A percentile compares a stretch with the other conserved stretches of the same genome.
Evolutionary conservation across 2,888 invertebrate genomes (phyloP).

Genomic region (Drosophila mulleri): DNA sequence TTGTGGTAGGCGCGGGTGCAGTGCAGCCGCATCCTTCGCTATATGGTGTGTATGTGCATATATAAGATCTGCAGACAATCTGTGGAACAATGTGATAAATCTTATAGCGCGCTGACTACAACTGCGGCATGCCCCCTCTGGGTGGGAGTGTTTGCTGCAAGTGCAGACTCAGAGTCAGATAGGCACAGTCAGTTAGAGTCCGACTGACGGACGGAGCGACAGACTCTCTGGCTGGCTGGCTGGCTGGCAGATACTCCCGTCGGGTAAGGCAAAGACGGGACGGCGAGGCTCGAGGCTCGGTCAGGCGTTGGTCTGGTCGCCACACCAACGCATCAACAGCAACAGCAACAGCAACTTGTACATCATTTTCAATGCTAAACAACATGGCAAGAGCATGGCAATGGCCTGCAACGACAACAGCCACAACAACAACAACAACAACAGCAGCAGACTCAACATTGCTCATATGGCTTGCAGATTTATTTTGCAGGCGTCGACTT

Average conservation of each 20-base stretch:
- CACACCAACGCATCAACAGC: conserved; percentile 75
- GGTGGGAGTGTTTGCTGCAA: conserved; percentile 76
- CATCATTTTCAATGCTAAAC: conserved; percentile 81
- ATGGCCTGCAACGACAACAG: conserved; percentile 61
- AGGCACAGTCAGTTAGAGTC: conserved; percentile 44
- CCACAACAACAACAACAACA: conserved; percentile 14
- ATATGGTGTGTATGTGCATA: conserved; percentile 32
- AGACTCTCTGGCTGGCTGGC: conserved; percentile 5
- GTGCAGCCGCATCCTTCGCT: conserved; percentile 42
- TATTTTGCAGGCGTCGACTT: conserved; percentile 62
- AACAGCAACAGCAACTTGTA: conserved; percentile 72
- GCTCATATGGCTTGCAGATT: conserved; percentile 78
- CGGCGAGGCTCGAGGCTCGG: conserved; percentile 35
- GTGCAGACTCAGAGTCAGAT: conserved; percentile 52
- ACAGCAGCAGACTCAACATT: conserved; percentile 39
- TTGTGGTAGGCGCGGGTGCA: conserved; percentile 77
- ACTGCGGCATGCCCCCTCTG: conserved; percentile 72
- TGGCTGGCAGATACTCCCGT: conserved; percentile 15
- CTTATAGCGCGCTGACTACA: conserved; percentile 72
- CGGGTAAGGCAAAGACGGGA: conserved; percentile 16
- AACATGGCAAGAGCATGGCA: conserved; percentile 70
- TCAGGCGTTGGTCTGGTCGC: conserved; percentile 64
- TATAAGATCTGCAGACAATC: conserved; percentile 77
- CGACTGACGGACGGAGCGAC: conserved; percentile 16
- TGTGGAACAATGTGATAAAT: conserved; percentile 83